phyloP scores from a whole-genome alignment of 2,113 vertebrate genomes.

The Telmatochromis sp. region DNA sequence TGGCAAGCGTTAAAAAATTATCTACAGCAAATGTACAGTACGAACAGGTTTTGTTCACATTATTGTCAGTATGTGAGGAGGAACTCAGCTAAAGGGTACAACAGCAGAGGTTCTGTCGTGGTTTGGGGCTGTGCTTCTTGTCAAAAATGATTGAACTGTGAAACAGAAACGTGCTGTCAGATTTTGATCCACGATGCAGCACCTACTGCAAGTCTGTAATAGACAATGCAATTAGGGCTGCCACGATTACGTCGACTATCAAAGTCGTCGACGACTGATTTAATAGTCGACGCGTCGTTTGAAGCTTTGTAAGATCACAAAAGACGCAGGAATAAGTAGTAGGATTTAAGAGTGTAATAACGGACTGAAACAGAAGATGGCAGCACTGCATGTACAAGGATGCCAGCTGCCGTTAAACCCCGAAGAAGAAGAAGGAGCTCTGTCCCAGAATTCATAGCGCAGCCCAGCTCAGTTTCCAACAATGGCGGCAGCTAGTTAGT shows the following conservation, averaged over 20 bases:
- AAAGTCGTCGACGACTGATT: rapidly evolving
- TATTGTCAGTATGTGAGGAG: neutral
- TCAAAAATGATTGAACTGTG: neutral
- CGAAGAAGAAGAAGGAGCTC: no score
- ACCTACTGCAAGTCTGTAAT: neutral
- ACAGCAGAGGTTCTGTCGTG: neutral
- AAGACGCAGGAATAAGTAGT: no score
- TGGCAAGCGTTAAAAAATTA: neutral
- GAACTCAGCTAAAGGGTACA: neutral
- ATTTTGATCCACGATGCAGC: neutral
- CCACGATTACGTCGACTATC: no score
- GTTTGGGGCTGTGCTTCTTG: neutral
- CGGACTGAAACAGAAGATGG: no score
- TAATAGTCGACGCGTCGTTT: no score
- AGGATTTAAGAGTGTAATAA: no score
- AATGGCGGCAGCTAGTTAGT: no score
- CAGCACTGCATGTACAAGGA: no score
- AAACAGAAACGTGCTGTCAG: neutral
- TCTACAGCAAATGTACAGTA: neutral
- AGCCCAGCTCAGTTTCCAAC: no score
- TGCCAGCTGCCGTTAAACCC: no score
- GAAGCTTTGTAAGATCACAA: no score
- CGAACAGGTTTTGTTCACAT: neutral
- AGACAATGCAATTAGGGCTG: neutral
- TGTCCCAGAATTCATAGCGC: no score